Conservation (phyloP, 2,797 vertebrate species). For the Rhyacichthys aspro region DNA sequence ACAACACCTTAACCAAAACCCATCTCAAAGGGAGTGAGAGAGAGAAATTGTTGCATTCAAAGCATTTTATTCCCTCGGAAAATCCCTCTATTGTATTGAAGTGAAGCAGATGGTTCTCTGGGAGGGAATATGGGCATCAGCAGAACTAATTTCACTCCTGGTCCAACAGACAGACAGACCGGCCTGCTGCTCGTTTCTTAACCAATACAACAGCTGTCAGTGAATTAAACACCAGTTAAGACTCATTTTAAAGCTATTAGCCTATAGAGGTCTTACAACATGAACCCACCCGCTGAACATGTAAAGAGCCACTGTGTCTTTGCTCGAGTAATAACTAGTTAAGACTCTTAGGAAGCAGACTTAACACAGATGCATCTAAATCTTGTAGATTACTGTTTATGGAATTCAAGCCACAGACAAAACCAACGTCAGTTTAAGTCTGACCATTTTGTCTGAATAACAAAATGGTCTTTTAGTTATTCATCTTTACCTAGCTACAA, state of each 20-base stretch:
- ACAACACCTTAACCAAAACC: slow-evolving; percentile 61
- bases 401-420: background rate
- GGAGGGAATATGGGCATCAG: slow-evolving; percentile 91
- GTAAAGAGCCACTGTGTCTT: slow-evolving; percentile 31
- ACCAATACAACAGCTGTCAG: slow-evolving; percentile 94
- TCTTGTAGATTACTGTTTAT: slow-evolving; percentile 1
- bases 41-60: slow-evolving; percentile 81
- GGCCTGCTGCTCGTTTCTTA: slow-evolving; percentile 92
- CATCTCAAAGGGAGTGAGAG: slow-evolving; percentile 67
- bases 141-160: slow-evolving; percentile 94
- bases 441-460: no score
- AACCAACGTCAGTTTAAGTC: background rate
- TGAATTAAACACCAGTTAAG: slow-evolving; percentile 88
- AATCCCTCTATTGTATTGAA: slow-evolving; percentile 97
- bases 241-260: slow-evolving; percentile 92
- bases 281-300: slow-evolving; percentile 81
- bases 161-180: slow-evolving; percentile 76
- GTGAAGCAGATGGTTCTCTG: slow-evolving; percentile 97
- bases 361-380: slow-evolving; percentile 14
- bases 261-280: slow-evolving; percentile 79
- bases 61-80: slow-evolving; percentile 84
- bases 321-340: slow-evolving; percentile 37
- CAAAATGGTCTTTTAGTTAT: no score
- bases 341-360: slow-evolving; percentile 32
- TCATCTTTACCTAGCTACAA: no score